Conservation (phyloP, 2,797 vertebrate species). For the Percopsis omiscomaycus region DNA sequence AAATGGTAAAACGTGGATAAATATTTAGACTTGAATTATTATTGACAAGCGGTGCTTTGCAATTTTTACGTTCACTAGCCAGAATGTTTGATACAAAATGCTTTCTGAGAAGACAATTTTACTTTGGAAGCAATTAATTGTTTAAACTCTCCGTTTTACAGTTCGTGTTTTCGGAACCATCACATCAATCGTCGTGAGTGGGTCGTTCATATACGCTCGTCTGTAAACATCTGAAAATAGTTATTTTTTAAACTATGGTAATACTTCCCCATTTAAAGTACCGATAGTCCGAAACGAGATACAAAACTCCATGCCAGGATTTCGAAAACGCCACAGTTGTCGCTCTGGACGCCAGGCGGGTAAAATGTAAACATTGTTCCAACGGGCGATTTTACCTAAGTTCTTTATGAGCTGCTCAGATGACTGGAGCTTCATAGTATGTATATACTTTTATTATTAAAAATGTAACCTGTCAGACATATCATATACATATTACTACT, state of each 20-base stretch:
- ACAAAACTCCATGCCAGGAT: slow-evolving; percentile 34
- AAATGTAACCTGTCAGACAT: too few species aligned
- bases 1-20: slow-evolving; percentile 33
- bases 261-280: too few species aligned
- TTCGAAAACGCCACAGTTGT: slow-evolving; percentile 27
- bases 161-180: too few species aligned
- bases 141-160: neutral
- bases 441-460: too few species aligned
- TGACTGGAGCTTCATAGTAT: too few species aligned
- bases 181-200: neutral
- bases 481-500: too few species aligned
- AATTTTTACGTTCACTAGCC: too few species aligned
- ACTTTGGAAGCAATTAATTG: neutral
- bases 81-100: neutral
- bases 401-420: neutral
- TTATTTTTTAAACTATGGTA: too few species aligned
- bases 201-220: too few species aligned
- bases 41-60: neutral
- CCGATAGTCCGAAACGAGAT: too few species aligned
- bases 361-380: slow-evolving; percentile 71
- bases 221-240: too few species aligned
- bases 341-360: slow-evolving; percentile 66
- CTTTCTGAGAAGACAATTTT: neutral
- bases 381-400: neutral
- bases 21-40: too few species aligned